Evolutionary conservation across 1,140 invertebrate genomes (phyloP), one percentile per base, ranked within the genome.

Genomic region (Drosophila novamexicana): DNA sequence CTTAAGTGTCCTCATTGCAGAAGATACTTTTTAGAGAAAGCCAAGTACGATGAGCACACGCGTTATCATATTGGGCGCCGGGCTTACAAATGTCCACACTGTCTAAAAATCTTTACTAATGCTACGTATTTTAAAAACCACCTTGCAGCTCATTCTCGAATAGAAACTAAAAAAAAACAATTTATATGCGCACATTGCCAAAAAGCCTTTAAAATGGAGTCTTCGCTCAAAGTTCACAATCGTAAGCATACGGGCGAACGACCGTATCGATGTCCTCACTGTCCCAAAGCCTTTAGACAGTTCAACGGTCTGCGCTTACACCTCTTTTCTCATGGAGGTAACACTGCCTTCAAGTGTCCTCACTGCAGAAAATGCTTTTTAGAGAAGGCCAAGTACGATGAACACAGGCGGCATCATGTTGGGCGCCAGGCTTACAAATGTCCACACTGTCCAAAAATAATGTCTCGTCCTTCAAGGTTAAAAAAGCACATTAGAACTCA

Each of bases 1-100:
- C 59, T 66, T 6, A 72, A 72, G 18, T 72, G 69, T 9, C 69
- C 39, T 7, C 32, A 42, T 4, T 72, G 69, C 7, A 72, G 62
- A 1, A 32, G 63, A 9, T 67, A 58, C 12, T 72, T 72, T 10
- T 59, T 58, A 18, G 45, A 66, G 10, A 39, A 14, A 0, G 9
- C 16, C 18, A 61, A 72, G 5, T 45, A 66, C 14, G 69, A 58
- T 1, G 39, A 72, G 22, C 69, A 72, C 14, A 37, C 66, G 32
- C 54, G 45, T 6, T 67, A 59, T 39, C 69, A 72, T 12, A 58
- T 9, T 0, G 45, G 63, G 1, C 63, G 59, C 9, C 54, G 54
- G 3, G 50, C 52, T 8, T 71, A 57, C 32, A 64, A 49, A 7
- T 71, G 22, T 29, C 22, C 22, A 4, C 22, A 29, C 22, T 29